Base-by-base conservation (phyloP, 2,113 vertebrate species). In the Macrotis lagotis region DNA sequence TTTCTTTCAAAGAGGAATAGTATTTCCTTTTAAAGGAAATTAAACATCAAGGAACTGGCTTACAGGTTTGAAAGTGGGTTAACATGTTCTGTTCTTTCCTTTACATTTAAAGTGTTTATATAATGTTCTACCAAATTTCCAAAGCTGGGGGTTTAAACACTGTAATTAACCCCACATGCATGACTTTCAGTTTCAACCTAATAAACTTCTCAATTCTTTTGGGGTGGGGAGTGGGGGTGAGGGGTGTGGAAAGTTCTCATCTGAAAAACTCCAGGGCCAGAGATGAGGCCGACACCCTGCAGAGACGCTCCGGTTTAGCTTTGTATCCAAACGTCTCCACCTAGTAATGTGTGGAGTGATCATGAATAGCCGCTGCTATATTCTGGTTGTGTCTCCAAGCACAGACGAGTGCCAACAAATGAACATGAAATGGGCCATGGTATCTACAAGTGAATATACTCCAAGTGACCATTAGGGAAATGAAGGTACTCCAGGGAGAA, bases 341-440 rank as follows among this genome's bases (percentile, higher is more conserved):
- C 51, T 49, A 92, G 95, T 92, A 89, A 11, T 91, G 96, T 92
- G 47, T 44, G 95, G 44, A 83, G n/a, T 8, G 66, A 24, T 83
- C 51, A 93, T 50, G 91, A 96, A 94, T 28, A 97, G 95, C 52
- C 92, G 94, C 47, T 95, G 95, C 90, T 83, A 95, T 66, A 97
- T 96, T 47, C 96, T n/a, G 94, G 53, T 51, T 93, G 89, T 97
- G 93, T 97, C 74, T 96, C 50, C 92, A 97, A 96, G 93, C 95
- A 95, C 16, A 44, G 66, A 83, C 44, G 66, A 83, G 66, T 83
- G 66, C n/a, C 66, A 24, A 44, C 24, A 19, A 83, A 83, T 95
- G 96, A 97, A 96, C 91, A 95, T 96, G 96, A 96, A 96, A 96
- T 96, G 95, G 94, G 95, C 91, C 94, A 92, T 96, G 95, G 94